Evolutionary conservation across 2,113 vertebrate genomes (phyloP).

Genomic region (Saguinus imperator): DNA sequence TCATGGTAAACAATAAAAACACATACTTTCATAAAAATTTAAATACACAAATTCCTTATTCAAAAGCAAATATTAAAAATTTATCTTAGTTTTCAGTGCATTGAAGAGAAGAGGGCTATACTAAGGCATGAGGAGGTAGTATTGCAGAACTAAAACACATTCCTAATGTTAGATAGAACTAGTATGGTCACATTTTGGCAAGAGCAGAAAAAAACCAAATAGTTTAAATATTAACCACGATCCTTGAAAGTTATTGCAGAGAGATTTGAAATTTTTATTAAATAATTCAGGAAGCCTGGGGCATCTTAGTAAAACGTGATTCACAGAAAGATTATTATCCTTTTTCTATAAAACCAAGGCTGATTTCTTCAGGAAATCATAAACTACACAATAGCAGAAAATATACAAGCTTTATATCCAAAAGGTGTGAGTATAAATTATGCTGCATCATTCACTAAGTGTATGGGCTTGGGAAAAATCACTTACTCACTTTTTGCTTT

Average conservation of each 20-base stretch:
- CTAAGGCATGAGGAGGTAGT: not conserved
- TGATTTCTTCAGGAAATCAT: not conserved
- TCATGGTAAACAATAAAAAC: not conserved
- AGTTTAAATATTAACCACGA: conserved; percentile 44
- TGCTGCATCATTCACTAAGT: not conserved
- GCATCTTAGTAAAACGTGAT: conserved; percentile 16
- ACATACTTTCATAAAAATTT: conserved; percentile 2
- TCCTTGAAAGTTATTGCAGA: conserved; percentile 14
- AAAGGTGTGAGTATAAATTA: not conserved
- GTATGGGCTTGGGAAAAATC: not conserved
- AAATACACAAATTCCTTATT: not conserved
- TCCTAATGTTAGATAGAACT: not conserved
- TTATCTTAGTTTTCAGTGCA: not conserved
- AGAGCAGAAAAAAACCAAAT: not conserved
- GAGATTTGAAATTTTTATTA: conserved; percentile 53
- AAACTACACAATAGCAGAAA: not conserved
- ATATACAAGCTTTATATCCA: not conserved
- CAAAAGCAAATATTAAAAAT: not conserved
- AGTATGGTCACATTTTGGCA: not conserved
- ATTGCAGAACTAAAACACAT: not conserved
- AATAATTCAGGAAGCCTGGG: not conserved
- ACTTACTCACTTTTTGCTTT: not conserved
- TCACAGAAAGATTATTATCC: not conserved
- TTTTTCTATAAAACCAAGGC: not conserved
- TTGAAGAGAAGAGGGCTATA: not conserved